Percentiles rank a stretch among this genome's conserved stretches.
Evolutionary conservation across 1,140 invertebrate genomes (phyloP).

Genomic region (Aricia agestis): DNA sequence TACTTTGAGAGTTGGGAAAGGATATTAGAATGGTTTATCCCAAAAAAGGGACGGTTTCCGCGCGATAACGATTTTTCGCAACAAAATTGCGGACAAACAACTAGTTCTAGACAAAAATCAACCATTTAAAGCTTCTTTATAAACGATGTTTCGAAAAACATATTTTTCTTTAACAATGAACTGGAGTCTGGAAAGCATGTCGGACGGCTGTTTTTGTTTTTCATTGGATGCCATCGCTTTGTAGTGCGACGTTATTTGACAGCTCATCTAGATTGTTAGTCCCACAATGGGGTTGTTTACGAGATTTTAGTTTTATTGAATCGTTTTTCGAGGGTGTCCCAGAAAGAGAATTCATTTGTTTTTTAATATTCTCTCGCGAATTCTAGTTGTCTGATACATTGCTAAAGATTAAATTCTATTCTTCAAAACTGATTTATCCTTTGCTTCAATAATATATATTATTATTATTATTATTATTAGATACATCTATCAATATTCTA

Average conservation of each 20-base stretch:
- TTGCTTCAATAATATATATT: too few species aligned
- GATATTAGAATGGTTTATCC: too few species aligned
- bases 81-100: too few species aligned
- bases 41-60: too few species aligned
- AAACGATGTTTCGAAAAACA: not conserved
- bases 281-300: not conserved
- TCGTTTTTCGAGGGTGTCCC: not conserved
- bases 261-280: slow-evolving; percentile 5
- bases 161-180: slow-evolving; percentile 7
- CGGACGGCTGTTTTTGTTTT: not conserved
- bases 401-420: not conserved
- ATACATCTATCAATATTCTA: too few species aligned
- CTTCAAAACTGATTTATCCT: not conserved
- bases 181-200: not conserved
- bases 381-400: not conserved
- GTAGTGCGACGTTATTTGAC: slow-evolving; percentile 8
- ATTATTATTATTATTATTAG: too few species aligned
- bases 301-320: slow-evolving; percentile 1
- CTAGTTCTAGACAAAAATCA: not conserved
- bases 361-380: not conserved
- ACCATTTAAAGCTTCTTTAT: not conserved
- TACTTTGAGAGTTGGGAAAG: too few species aligned
- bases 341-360: not conserved
- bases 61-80: too few species aligned
- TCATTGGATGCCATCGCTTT: slow-evolving; percentile 5